A percentile compares a stretch with the other conserved stretches of the same genome.
Conservation (phyloP, 1,140 invertebrate genomes). For the Hyles vespertilio region DNA sequence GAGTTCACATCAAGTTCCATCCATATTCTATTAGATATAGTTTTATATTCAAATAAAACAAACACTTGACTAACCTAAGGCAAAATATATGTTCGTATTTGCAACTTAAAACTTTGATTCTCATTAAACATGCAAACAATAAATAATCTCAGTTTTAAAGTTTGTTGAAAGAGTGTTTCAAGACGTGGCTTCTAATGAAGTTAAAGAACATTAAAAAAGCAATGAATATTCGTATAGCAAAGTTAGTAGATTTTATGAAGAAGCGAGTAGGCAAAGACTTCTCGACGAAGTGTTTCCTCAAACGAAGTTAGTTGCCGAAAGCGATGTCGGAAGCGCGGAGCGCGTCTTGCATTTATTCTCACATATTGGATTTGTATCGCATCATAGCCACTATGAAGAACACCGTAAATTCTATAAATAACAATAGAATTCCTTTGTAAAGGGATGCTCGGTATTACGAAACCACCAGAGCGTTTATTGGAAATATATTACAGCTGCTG, state of each 20-base stretch:
- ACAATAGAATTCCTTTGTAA: conserved; percentile 7
- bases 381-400: conserved; percentile 20
- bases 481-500: not conserved
- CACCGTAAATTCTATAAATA: not conserved
- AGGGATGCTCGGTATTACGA: not conserved
- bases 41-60: too few species aligned
- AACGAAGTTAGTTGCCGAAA: conserved; percentile 39
- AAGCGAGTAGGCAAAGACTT: conserved; percentile 36
- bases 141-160: too few species aligned
- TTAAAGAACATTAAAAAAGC: not conserved
- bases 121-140: too few species aligned
- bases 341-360: conserved; percentile 31
- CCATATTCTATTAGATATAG: too few species aligned
- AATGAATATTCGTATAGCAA: not conserved
- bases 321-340: conserved; percentile 24
- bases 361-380: conserved; percentile 35
- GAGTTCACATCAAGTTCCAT: too few species aligned
- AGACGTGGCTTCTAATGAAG: not conserved
- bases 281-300: conserved; percentile 31
- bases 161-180: not conserved
- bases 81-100: too few species aligned
- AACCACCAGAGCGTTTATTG: not conserved
- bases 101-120: too few species aligned
- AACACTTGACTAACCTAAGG: too few species aligned
- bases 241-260: conserved; percentile 25